Percentiles rank a stretch among this genome's conserved stretches.
phyloP scores from a whole-genome alignment of 2,113 vertebrate species.

The Neoarius graeffei region DNA sequence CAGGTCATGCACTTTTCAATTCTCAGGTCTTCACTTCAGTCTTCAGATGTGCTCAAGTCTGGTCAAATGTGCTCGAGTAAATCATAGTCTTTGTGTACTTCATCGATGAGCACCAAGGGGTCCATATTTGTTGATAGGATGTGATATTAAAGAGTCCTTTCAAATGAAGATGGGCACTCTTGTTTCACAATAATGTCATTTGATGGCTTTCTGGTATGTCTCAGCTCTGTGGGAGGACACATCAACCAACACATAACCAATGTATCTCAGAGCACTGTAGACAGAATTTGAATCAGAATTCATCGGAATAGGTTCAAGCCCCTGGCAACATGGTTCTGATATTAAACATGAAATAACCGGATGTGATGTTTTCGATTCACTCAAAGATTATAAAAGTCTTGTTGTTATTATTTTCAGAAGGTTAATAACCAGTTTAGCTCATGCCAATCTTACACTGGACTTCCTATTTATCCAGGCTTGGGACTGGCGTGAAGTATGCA shows the following conservation, averaged over 20 bases:
- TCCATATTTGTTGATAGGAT: conserved; percentile 40
- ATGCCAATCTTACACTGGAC: no score
- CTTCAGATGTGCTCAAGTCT: conserved; percentile 32
- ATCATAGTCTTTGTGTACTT: conserved; percentile 32
- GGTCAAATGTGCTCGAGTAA: conserved; percentile 11
- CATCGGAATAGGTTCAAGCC: not conserved
- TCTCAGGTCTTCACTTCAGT: not conserved
- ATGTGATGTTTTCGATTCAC: not conserved
- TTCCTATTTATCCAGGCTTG: no score
- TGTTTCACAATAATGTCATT: conserved; percentile 54
- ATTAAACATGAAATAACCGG: not conserved
- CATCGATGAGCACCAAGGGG: conserved; percentile 53
- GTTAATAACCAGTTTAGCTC: no score
- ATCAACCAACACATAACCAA: not conserved
- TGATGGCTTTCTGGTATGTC: conserved; percentile 58
- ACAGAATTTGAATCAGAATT: not conserved
- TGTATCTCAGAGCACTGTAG: not conserved
- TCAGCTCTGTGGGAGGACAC: conserved; percentile 51
- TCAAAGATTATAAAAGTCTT: not conserved
- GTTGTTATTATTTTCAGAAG: no score
- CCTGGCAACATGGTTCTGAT: not conserved
- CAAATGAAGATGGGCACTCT: conserved; percentile 48
- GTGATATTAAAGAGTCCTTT: conserved; percentile 40
- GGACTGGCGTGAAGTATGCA: no score
- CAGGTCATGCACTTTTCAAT: not conserved